Base-by-base conservation (phyloP, 53 echinoderm and acorn worm genomes). In the Holothuria scabra region DNA sequence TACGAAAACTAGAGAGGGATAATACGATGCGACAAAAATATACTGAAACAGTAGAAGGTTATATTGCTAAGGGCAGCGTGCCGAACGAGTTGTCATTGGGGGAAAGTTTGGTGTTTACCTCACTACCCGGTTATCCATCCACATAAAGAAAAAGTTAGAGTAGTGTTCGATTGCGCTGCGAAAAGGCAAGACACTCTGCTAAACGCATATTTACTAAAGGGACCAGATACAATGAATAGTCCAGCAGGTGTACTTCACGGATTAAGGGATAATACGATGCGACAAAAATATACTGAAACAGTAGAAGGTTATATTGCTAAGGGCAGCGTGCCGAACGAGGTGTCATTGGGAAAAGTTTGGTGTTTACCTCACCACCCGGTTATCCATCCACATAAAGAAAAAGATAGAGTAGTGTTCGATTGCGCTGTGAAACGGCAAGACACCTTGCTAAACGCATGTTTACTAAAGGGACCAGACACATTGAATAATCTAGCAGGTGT, bases 51-150 rank as follows among this genome's bases (percentile, higher is more conserved):
- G n/a, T n/a, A n/a, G n/a, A n/a, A n/a, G n/a, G n/a, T n/a, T n/a
- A n/a, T n/a, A n/a, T n/a, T n/a, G n/a, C n/a, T n/a, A 84, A 59
- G 84, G 84, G 56, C 86, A 86, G 12, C 79, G 86, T 83, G 89
- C 92, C 21, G 44, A 84, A 75, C 44, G 19, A 12, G 66, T 81
- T 3, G n/a, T n/a, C n/a, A n/a, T n/a, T n/a, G n/a, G 31, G 83
- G 83, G 1, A 62, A 65, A 35, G 37, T 46, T 37, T 83, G 83
- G 83, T 65, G 65, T 74, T 74, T 74, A 20, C 75, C 75, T 46
- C 75, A 74, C 49, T 48, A 74, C 46, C 75, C 75, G 19, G 83
- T 83, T 64, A 25, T 83, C 37, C 65, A 83, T 38, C 83, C 62
- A 12, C 83, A 83, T 37, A 83, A 83, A 46, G 83, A n/a, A n/a